phyloP scores from a whole-genome alignment of 2,113 vertebrate species.

The Chiloscyllium plagiosum region DNA sequence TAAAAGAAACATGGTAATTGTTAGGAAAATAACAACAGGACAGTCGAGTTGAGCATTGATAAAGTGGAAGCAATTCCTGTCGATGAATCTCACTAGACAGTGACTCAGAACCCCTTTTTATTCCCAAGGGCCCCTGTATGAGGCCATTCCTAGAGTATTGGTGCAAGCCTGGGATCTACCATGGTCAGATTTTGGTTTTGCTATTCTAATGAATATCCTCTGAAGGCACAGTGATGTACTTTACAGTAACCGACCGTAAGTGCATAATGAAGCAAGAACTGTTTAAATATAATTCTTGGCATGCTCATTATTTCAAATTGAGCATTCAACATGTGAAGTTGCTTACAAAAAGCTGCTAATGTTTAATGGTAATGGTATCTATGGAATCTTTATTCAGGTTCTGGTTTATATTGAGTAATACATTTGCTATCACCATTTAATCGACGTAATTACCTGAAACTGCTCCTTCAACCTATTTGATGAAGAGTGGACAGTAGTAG shows the following conservation, averaged over 20 bases:
- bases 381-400: constrained; percentile 44
- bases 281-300: not conserved
- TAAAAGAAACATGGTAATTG: no score
- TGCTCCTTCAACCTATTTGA: constrained; percentile 43
- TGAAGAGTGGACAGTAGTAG: constrained; percentile 44
- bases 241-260: not conserved
- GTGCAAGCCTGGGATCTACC: not conserved
- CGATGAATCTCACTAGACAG: no score
- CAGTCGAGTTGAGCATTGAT: no score
- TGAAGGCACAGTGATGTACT: not conserved
- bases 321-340: not conserved
- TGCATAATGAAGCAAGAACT: not conserved
- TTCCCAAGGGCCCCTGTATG: not conserved
- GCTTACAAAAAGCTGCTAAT: constrained; percentile 44
- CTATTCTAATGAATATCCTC: not conserved
- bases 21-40: no score
- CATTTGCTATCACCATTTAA: constrained; percentile 38
- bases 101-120: not conserved
- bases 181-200: not conserved
- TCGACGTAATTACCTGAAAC: constrained; percentile 56
- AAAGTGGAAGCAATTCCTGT: no score
- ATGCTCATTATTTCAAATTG: not conserved
- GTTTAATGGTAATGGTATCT: constrained; percentile 38
- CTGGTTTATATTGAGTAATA: constrained; percentile 37
- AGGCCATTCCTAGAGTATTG: not conserved